Percentiles rank a stretch among this genome's conserved stretches.
These are phyloP conservation scores for Anniella stebbinsi DNA, from an alignment of 2,797 vertebrate species.

Conservation along the genomic window DNA sequence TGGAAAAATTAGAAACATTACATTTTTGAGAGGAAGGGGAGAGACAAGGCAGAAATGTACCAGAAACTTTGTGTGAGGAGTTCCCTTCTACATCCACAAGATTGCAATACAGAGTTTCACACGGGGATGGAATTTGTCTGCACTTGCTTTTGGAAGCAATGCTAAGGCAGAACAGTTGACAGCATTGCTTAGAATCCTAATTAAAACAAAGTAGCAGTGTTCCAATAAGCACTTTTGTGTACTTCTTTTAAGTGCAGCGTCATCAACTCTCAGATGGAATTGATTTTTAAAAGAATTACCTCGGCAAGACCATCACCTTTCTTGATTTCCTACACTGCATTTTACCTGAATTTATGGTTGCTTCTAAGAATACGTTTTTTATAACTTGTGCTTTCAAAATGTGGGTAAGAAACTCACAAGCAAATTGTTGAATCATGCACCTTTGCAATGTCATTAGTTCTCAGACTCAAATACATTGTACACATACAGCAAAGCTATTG, in stretches of 20 bases:
- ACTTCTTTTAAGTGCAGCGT: slow-evolving; percentile 10
- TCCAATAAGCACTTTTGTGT: slow-evolving; percentile 17
- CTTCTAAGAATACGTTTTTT: not conserved
- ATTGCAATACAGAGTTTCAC: not conserved
- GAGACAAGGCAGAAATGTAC: not conserved
- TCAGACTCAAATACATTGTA: not conserved
- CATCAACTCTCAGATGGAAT: slow-evolving; percentile 24
- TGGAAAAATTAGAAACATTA: not conserved
- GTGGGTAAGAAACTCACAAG: not conserved
- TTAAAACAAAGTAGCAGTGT: slow-evolving; percentile 39
- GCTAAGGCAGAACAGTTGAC: not conserved
- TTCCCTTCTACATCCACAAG: not conserved
- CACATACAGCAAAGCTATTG: not conserved
- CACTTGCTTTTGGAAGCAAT: slow-evolving; percentile 8
- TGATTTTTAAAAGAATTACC: slow-evolving; percentile 25
- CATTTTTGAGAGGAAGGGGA: not conserved
- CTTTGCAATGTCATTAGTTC: not conserved
- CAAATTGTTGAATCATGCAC: not conserved
- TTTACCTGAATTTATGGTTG: not conserved
- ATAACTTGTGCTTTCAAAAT: slow-evolving; percentile 4
- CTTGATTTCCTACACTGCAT: slow-evolving; percentile 17
- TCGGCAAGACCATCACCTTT: not conserved
- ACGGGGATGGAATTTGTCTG: not conserved
- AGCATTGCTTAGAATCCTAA: slow-evolving; percentile 20
- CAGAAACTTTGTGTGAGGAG: not conserved